Evolutionary conservation across 2,888 invertebrate genomes (phyloP), one percentile per base, ranked within the genome.

Genomic region (Pomacea canaliculata): DNA sequence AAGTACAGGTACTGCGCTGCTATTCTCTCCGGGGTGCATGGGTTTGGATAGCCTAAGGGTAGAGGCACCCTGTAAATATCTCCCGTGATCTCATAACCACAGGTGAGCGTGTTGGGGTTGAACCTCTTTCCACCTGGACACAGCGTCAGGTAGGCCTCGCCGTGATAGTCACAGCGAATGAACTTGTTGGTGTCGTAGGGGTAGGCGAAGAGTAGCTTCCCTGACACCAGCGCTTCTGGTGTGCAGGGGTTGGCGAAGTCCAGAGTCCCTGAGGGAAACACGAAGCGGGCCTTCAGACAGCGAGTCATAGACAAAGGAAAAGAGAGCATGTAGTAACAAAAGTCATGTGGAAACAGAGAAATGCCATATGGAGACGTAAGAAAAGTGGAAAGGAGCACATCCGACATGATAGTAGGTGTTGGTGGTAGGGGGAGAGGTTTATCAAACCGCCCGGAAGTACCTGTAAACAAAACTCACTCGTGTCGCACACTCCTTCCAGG

Each of bases 171-270:
- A 74, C 82, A 82, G 16, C 72, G 72, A 73, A 85, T 80, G 78
- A 82, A 85, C 65, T 76, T 76, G 62, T 73, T 76, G 70, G 77
- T 70, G 73, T 83, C 82, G 12, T 73, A 74, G 0, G 83, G 83
- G 68, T 81, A 79, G 1, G 83, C 78, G 65, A 81, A 82, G 67
- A 80, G 62, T 56, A 80, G 62, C 27, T 68, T n/a, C 3, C 78
- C 81, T 19, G 56, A 51, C 27, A 37, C n/a, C 48, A 79, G 60
- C 1, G 59, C 68, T 37, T 76, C 79, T n/a, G 23, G 56, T 19
- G 72, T 80, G 67, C 81, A 80, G 3, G 80, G 80, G 75, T 81
- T 79, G n/a, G 59, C 27, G 62, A 51, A 72, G 13, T 72, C 66
- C 0, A 27, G 27, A 12, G 12, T 18, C 10, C 19, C 63, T 63